phyloP scores from a whole-genome alignment of 2,888 invertebrate genomes.

The Yponomeuta plumbellus region DNA sequence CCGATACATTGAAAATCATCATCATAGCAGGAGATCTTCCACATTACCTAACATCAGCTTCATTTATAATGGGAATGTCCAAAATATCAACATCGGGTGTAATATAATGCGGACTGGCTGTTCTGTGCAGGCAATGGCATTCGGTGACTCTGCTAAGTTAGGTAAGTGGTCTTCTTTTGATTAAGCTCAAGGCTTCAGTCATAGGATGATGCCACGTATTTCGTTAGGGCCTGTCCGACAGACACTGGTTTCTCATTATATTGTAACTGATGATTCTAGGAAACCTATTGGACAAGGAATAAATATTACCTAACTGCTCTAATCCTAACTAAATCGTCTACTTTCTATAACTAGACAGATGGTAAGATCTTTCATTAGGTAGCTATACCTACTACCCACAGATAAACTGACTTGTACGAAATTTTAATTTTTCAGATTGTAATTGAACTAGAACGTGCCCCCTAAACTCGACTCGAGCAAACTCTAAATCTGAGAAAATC shows the following conservation, averaged over 20 bases:
- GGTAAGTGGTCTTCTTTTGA: constrained; percentile 6
- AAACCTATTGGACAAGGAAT: background rate
- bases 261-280: constrained; percentile 8
- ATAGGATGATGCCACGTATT: background rate
- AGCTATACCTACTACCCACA: background rate
- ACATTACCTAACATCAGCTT: background rate
- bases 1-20: background rate
- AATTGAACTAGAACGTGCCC: background rate
- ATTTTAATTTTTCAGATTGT: constrained; percentile 10
- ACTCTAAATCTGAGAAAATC: background rate
- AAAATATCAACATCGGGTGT: background rate
- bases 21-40: background rate
- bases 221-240: background rate
- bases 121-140: background rate
- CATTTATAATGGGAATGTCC: background rate
- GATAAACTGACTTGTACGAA: background rate
- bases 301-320: background rate
- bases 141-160: background rate
- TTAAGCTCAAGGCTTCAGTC: background rate
- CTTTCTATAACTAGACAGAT: background rate
- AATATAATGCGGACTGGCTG: background rate
- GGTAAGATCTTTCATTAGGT: background rate
- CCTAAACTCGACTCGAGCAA: background rate
- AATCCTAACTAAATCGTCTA: background rate
- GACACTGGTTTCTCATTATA: constrained; percentile 8